Evolutionary conservation across 2,113 vertebrate genomes (phyloP), one percentile per base, ranked within the genome.

Genomic region (Gobio gobio): DNA sequence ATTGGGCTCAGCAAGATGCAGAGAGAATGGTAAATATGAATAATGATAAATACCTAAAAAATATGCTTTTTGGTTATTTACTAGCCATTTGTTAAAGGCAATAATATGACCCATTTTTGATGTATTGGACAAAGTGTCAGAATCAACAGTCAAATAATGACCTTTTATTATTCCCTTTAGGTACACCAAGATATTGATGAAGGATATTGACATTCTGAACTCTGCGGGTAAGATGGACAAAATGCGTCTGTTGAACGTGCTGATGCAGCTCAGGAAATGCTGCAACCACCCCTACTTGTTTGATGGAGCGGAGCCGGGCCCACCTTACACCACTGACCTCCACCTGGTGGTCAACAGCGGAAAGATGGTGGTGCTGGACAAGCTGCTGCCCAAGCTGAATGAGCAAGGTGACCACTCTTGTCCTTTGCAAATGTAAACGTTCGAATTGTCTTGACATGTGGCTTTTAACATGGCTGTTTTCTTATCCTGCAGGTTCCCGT

Each of bases 1-100:
- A 96, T 99, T 56, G 98, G 98, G 58, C 96, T 99, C 79, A 99
- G 98, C 93, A 99, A 99, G 93, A 99, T 99, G 98, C 98, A 99
- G 36, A 95, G 98, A 90, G 98, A 99, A 93, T 99, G 98, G 98
- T 99, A 91, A 91, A 95, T 88, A 49, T 77, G 63, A 7, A 18
- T 14, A 14, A 16, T 22, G 16, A 20, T 40, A 10, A 70, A 66
- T 68, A 8, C 3, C 2, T 29, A 45, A 26, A 74, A 58, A 22
- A 6, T 63, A 7, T 2, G 56, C 22, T 73, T 29, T 1, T 36
- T 40, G 33, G 18, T 40, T 18, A 10, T 22, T 68, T 40, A 68
- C 33, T 9, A 40, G 33, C 1, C 16, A 6, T 40, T 36, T 68
- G 33, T 36, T 20, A 7, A 54, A 6, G 16, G 49, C 49, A 54